Percentiles rank a stretch among this genome's conserved stretches.
phyloP scores from a whole-genome alignment of 37 sponge, comb jelly and placozoan species.

The Dysidea cf. avara region DNA sequence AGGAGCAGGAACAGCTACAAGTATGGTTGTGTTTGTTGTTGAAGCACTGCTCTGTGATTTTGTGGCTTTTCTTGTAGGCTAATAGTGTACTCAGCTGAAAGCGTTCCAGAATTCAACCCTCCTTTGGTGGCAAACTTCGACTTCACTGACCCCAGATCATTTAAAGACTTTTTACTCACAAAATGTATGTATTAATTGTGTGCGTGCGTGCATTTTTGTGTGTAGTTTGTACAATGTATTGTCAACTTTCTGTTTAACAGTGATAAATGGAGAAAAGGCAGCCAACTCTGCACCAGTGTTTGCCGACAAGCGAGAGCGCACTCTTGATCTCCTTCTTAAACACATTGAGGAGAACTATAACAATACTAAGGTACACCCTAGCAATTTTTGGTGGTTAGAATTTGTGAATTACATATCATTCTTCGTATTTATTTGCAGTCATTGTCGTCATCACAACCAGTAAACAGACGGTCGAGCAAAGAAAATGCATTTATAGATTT shows the following conservation, averaged over 20 bases:
- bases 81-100: slow-evolving; percentile 60
- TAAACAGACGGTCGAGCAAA: no score
- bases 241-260: slow-evolving; percentile 30
- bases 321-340: slow-evolving; percentile 64
- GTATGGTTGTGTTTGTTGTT: background rate
- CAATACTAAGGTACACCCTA: no score
- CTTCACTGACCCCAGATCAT: slow-evolving; percentile 49
- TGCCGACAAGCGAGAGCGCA: slow-evolving; percentile 76
- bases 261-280: slow-evolving; percentile 91
- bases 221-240: background rate
- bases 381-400: no score
- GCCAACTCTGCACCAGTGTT: slow-evolving; percentile 68
- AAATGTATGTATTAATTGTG: slow-evolving; percentile 52
- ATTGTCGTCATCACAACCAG: no score
- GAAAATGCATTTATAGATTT: no score
- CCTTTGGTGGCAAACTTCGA: slow-evolving; percentile 48
- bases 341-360: slow-evolving; percentile 55
- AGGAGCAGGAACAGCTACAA: slow-evolving; percentile 19
- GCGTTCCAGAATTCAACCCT: slow-evolving; percentile 69
- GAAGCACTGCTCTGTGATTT: background rate
- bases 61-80: slow-evolving; percentile 17
- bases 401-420: background rate
- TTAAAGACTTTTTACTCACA: slow-evolving; percentile 78
- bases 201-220: background rate
- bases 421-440: background rate